Base-by-base conservation (phyloP, 2,888 invertebrate species). In the Liopterus haemorrhoidalis region DNA sequence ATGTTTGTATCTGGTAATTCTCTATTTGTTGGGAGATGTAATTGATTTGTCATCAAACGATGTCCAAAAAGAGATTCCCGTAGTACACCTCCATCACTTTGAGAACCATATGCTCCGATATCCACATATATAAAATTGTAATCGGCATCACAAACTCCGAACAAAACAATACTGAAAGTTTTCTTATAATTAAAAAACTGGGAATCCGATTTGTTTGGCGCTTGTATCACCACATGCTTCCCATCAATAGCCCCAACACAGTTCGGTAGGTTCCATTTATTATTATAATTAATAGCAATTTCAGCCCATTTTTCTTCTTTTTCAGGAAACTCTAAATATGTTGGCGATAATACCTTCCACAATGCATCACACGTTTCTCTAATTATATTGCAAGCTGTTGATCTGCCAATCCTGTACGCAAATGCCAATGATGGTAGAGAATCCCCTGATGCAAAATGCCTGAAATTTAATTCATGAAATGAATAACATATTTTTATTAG, bases 41-140 rank as follows among this genome's bases (percentile, higher is more conserved):
- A 15, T 3, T 4, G 37, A 27, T 27, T 41, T 19, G 38, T 22
- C 12, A 32, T 11, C 8, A 47, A 39, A n/a, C 33, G 35, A 6
- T 36, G 44, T 0, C 36, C 51, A 33, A 51, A 49, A 12, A 16
- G 8, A 5, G 14, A 12, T 11, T n/a, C 32, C 4, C 32, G 32
- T 8, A 32, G 16, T 14, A 32, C 15, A 5, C 32, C 15, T 36
- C 27, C 41, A 44, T 45, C 56, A 45, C 53, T 54, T 14, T 55
- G 54, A 41, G 53, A 52, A 11, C 60, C 57, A 44, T 57, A 57
- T 31, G 51, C 41, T 12, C 57, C 60, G 20, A 61, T 52, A 36
- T 61, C 56, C 37, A 57, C 57, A 50, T 56, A 56, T 24, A 56
- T 54, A 14, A 32, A 32, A 5, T 5, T 9, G 40, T 56, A 54